Conservation (phyloP, 2,888 invertebrate species). For the Antitype chi region DNA sequence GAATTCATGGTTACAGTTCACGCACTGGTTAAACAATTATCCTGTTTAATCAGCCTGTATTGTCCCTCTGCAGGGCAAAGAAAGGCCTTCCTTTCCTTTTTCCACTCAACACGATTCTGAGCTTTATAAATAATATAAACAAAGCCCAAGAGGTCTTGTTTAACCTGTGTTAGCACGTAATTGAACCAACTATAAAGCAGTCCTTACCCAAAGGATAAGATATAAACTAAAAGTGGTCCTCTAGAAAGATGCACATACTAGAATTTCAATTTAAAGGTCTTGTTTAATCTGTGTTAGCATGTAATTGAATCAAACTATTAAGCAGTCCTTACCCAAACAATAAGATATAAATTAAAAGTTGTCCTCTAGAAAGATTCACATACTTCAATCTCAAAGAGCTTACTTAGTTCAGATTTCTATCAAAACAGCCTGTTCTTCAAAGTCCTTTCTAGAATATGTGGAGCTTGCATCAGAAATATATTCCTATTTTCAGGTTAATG, state of each 20-base stretch:
- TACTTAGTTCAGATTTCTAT: not conserved
- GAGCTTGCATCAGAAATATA: not conserved
- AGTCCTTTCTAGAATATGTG: not conserved
- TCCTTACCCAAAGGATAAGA: not conserved
- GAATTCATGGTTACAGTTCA: no score
- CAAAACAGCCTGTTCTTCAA: not conserved
- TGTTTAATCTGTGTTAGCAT: not conserved
- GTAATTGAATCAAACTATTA: no score
- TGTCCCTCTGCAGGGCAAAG: no score
- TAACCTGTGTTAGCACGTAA: not conserved
- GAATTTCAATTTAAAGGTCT: not conserved
- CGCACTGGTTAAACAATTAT: no score
- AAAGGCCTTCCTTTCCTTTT: no score
- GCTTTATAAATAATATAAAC: not conserved
- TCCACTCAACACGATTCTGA: no score
- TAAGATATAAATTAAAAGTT: not conserved
- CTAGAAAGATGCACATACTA: not conserved
- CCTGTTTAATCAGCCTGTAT: no score
- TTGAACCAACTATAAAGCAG: no score
- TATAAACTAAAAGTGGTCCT: not conserved
- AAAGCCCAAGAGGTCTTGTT: not conserved
- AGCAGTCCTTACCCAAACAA: not conserved
- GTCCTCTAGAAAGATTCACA: not conserved
- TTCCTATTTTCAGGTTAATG: constrained; percentile 88
- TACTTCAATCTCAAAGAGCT: not conserved